Percentiles rank a stretch among this genome's conserved stretches.
Evolutionary conservation across 2,113 vertebrate genomes (phyloP).

Genomic region (Coptodon rendalli): DNA sequence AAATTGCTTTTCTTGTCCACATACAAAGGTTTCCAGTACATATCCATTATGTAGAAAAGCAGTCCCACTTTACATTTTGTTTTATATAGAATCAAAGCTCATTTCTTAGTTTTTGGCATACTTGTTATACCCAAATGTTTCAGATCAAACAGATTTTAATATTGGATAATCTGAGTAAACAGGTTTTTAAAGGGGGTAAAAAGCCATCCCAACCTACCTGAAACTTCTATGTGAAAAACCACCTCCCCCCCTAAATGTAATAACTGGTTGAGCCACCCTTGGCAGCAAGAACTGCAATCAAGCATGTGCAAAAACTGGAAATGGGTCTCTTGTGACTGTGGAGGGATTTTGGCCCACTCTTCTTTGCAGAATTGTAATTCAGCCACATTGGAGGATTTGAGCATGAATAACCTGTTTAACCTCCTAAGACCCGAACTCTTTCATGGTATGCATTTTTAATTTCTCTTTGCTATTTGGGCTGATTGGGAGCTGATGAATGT

Average conservation of each 20-base stretch:
- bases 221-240: neutral
- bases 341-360: neutral
- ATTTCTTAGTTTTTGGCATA: neutral
- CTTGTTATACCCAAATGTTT: neutral
- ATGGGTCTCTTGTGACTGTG: neutral
- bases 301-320: neutral
- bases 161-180: neutral
- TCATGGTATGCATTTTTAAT: neutral
- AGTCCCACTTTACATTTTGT: neutral
- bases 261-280: neutral
- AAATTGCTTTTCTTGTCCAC: neutral
- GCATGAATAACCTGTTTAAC: neutral
- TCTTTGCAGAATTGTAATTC: neutral
- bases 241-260: neutral
- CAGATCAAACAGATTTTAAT: neutral
- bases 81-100: neutral
- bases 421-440: neutral
- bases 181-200: fast-evolving
- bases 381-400: neutral
- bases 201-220: neutral
- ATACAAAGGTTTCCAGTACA: neutral
- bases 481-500: neutral
- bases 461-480: neutral
- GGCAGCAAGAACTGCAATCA: neutral
- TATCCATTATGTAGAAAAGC: neutral